Evolutionary conservation across 92 coral and sea anemone genomes (phyloP), one percentile per base, ranked within the genome.

Genomic region (Virgularia gustaviana): DNA sequence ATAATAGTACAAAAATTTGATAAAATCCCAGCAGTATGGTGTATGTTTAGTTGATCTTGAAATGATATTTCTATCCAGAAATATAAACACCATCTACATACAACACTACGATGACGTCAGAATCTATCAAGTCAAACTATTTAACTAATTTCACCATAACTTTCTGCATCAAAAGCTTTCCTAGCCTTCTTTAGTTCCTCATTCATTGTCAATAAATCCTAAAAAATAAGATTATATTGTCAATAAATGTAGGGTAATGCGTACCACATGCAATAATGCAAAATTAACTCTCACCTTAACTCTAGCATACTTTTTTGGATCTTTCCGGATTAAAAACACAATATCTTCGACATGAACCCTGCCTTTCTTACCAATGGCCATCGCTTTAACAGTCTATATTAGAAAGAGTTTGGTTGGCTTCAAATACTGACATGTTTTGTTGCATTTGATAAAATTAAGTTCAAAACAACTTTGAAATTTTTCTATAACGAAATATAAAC

Each of bases 161-260:
- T 92, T 76, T 92, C 98, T 45, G 98, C 98, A 83, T 92, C 98
- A 85, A 92, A 92, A 0, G 98, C 98, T 57, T 92, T 91, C 38
- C 98, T 84, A 16, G 98, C 98, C 61, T 92, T 92, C 82, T 92
- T 92, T 6, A 92, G 81, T 73, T 92, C 98, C 55, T 92, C 98
- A 78, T 92, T 92, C 98, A 92, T 92, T 19, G 98, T 92, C 61
- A 92, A 76, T 23, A 92, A 84, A 68, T 92, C 98, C 98, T 92
- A 24, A 20, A 63, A 45, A 49, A 31, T 20, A 54, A 57, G 16
- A 34, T 15, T 27, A 25, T 39, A 75, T 15, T 29, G 42, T 37
- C 15, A 27, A n/a, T 27, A 57, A 25, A 27, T 63, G 53, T 27
- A 3, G 10, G 15, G 49, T 4, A 10, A 35, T 1, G 11, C 23